Evolutionary conservation across 2,113 vertebrate species (phyloP).

Genomic region (Progne subis): DNA sequence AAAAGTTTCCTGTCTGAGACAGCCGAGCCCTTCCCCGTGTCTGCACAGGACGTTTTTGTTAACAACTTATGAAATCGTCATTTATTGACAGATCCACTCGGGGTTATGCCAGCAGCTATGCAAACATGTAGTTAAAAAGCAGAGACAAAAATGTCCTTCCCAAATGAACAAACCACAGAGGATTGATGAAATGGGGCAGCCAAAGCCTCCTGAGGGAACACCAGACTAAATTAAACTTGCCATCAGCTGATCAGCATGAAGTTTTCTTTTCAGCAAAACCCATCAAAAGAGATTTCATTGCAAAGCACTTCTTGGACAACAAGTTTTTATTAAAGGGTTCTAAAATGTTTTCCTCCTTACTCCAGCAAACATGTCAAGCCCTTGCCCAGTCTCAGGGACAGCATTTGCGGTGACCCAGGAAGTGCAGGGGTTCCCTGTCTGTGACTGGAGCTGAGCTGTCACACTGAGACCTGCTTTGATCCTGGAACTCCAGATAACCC

Average conservation of each 20-base stretch:
- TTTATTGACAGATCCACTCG: neutral
- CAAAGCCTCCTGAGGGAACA: neutral
- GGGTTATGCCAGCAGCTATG: neutral
- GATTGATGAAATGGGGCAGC: conserved; percentile 9
- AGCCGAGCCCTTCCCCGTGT: accelerated
- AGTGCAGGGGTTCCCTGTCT: neutral
- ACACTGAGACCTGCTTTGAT: neutral
- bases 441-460: neutral
- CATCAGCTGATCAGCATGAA: conserved; percentile 7
- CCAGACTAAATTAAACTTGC: conserved; percentile 14
- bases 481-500: neutral
- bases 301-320: neutral
- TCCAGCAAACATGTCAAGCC: neutral
- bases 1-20: neutral
- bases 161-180: neutral
- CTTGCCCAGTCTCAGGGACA: neutral
- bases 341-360: neutral
- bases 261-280: conserved; percentile 4
- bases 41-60: neutral
- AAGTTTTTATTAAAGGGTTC: neutral
- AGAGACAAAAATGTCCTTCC: neutral
- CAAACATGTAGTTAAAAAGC: neutral
- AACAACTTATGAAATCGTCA: neutral
- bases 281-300: neutral
- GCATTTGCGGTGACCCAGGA: neutral